Base-by-base conservation (phyloP, 2,888 invertebrate species). In the Oxyscelio sp. region DNA sequence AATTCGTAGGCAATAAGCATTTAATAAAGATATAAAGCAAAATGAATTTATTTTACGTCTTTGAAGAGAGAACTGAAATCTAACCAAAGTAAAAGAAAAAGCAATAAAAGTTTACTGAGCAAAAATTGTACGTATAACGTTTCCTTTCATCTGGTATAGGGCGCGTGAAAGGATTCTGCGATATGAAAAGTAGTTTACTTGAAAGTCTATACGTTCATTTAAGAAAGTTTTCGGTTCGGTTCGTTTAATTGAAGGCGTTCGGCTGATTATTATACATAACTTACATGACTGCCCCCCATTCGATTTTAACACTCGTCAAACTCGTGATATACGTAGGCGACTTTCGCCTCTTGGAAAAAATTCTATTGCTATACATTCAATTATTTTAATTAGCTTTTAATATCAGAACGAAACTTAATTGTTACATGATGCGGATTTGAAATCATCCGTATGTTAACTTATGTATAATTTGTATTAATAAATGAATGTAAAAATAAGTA, bases 191-290 rank as follows among this genome's bases (percentile, higher is more conserved):
- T 74, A 75, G 48, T 68, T 45, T 48, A 40, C 71, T 75, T 58
- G 82, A 83, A 77, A 83, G 71, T 83, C 65, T 59, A 58, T 59
- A 71, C 71, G 66, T 63, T 77, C 79, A 40, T 74, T 79, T 58
- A 83, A 79, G 83, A 83, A 83, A 83, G 83, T 83, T 83, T 83
- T 83, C 79, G 83, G 83, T 83, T 73, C 83, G 74, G 74, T 78
- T 75, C 43, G 70, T 75, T 79, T 83, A 83, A 83, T 83, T 79
- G 63, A 63, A 79, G 74, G 74, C 43, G 73, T 70, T 63, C 70
- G 79, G 63, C 54, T 79, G 38, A 70, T 83, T 74, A 83, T 83
- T 74, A 79, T 74, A 74, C 70, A 73, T 54, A 52, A 40, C 40
- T 70, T 77, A 68, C 54, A 68, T 59, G 61, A 54, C 45, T 70